Evolutionary conservation across 2,888 invertebrate genomes (phyloP), one percentile per base, ranked within the genome.

Genomic region (Drosophila mettleri): DNA sequence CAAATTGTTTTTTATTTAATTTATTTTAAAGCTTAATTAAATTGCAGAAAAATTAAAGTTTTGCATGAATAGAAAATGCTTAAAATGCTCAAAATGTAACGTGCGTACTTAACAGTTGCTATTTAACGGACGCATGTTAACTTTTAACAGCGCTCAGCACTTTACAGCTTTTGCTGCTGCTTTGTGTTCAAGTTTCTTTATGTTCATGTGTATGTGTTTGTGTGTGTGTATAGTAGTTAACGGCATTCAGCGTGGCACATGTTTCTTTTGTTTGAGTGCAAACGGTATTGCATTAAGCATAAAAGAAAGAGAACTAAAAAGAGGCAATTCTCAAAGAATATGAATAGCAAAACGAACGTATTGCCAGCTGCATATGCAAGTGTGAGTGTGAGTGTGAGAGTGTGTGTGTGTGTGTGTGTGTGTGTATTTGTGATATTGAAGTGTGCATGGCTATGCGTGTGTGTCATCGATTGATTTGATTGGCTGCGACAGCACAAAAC

Each of bases 61-160:
- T 59, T 53, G 67, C 63, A 43, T 62, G 41, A 62, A 24, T 24
- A 24, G 12, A 48, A 62, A 63, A 62, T 62, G 34, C 22, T 29
- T 7, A 43, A 41, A 43, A 38, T 52, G 52, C 22, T 52, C 38
- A 36, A 36, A 74, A 62, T 68, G 54, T 73, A 60, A 69, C 76
- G 76, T 74, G 73, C 76, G 38, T 75, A 66, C 72, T 77, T 77
- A 74, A 74, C 77, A 58, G 39, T 57, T 38, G 64, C 43, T 57
- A 58, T 59, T 67, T 60, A 67, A 67, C 57, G 58, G 48, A 45
- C 71, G 74, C 68, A 66, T 58, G 57, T 68, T 72, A 68, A 58
- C 22, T 36, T 57, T 57, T 58, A 75, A 74, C 57, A 75, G 64
- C 76, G 70, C 52, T 38, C 48, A 34, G 48, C 33, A 33, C 33